A percentile compares a stretch with the other conserved stretches of the same genome.
Evolutionary conservation across 2,113 vertebrate species (phyloP).

Genomic region (Emydura subglobosa): DNA sequence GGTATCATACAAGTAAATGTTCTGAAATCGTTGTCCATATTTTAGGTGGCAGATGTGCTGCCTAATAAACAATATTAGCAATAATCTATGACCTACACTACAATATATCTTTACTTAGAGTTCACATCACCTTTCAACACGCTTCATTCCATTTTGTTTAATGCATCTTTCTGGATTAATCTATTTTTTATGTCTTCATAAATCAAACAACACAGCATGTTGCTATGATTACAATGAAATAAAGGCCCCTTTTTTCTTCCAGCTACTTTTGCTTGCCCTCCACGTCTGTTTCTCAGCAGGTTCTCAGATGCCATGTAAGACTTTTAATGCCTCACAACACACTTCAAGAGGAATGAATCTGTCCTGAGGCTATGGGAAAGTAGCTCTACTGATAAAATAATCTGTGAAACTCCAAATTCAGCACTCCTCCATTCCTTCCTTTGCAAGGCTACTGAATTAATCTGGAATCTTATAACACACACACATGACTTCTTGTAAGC

Average conservation of each 20-base stretch:
- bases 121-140: slow-evolving; percentile 16
- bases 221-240: slow-evolving; percentile 61
- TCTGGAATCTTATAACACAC: slow-evolving; percentile 45
- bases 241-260: slow-evolving; percentile 33
- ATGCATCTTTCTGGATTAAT: slow-evolving; percentile 41
- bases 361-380: slow-evolving; percentile 8
- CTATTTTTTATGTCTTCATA: slow-evolving; percentile 56
- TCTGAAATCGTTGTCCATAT: background rate
- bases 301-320: slow-evolving; percentile 47
- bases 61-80: background rate
- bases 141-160: slow-evolving; percentile 41
- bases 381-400: slow-evolving; percentile 35
- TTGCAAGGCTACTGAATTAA: slow-evolving; percentile 36
- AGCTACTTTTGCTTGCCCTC: slow-evolving; percentile 58
- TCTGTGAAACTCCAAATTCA: slow-evolving; percentile 56
- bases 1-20: background rate
- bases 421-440: slow-evolving; percentile 21
- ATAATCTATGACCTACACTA: slow-evolving; percentile 9
- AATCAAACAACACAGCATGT: slow-evolving; percentile 61
- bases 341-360: slow-evolving; percentile 34
- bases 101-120: background rate
- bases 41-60: slow-evolving; percentile 11
- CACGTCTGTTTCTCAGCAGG: slow-evolving; percentile 53
- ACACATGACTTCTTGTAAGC: slow-evolving; percentile 9
- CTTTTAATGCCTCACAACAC: slow-evolving; percentile 45